A percentile compares a stretch with the other conserved stretches of the same genome.
These are phyloP conservation scores for Listronotus bonariensis DNA, from an alignment of 1,140 invertebrate species.

Conservation along the genomic window DNA sequence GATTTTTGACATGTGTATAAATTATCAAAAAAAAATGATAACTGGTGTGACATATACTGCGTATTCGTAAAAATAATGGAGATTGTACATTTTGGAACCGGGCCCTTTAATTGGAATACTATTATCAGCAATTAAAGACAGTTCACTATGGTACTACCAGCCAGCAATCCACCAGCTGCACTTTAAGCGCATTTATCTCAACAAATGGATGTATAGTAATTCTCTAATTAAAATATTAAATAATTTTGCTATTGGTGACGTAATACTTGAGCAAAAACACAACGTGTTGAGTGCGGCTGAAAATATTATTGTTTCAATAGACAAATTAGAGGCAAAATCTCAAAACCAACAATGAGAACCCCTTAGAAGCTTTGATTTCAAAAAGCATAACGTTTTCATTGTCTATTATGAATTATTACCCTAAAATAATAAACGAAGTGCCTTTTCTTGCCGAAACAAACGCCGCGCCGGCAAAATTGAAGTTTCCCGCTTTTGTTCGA, in stretches of 20 bases:
- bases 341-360: slow-evolving; percentile 19
- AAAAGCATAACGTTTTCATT: slow-evolving; percentile 26
- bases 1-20: no score
- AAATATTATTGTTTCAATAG: slow-evolving; percentile 11
- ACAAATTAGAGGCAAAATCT: slow-evolving; percentile 23
- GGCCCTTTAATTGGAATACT: no score
- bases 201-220: no score
- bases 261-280: background rate
- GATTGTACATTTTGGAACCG: no score
- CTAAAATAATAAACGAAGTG: slow-evolving; percentile 24
- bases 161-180: no score
- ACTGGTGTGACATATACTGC: no score
- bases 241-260: background rate
- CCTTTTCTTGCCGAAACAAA: slow-evolving; percentile 11
- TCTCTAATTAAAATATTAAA: no score
- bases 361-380: background rate
- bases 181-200: no score
- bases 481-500: slow-evolving; percentile 18
- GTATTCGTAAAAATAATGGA: no score
- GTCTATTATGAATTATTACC: slow-evolving; percentile 26
- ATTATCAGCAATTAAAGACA: no score
- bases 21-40: no score
- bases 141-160: no score
- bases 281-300: slow-evolving; percentile 5
- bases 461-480: slow-evolving; percentile 6